Percentiles rank a stretch among this genome's conserved stretches.
Evolutionary conservation across 2,888 invertebrate species (phyloP).

Genomic region (Tubulanus polymorphus): DNA sequence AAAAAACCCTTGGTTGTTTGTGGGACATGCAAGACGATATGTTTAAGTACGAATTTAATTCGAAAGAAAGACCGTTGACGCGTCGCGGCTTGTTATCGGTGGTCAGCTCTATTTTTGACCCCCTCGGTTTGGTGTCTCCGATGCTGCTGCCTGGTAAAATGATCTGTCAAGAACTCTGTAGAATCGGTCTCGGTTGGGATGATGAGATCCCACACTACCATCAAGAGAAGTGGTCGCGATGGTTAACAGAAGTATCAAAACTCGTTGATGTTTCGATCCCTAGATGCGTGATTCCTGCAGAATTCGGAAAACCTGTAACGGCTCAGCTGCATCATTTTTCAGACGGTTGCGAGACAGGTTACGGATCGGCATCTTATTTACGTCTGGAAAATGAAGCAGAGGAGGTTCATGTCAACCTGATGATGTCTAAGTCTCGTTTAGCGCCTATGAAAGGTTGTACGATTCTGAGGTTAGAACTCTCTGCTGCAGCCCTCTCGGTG

Average conservation of each 20-base stretch:
- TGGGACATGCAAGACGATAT: too few relatives aligned
- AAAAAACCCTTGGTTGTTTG: too few relatives aligned
- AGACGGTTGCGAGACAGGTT: conserved; percentile 5
- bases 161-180: conserved; percentile 19
- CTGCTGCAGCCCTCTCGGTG: conserved; percentile 9
- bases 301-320: neutral
- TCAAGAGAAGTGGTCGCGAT: conserved; percentile 15
- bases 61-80: too few relatives aligned
- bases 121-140: conserved; percentile 22
- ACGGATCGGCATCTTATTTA: conserved; percentile 1
- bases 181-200: conserved; percentile 19
- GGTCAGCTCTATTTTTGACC: conserved; percentile 22
- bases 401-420: neutral
- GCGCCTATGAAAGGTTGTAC: conserved; percentile 3
- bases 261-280: conserved; percentile 13
- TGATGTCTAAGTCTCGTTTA: conserved; percentile 7
- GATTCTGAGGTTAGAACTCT: conserved; percentile 5
- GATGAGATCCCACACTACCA: conserved; percentile 11
- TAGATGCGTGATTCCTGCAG: neutral
- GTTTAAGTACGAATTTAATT: too few relatives aligned
- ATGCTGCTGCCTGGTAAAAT: conserved; percentile 15
- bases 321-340: conserved; percentile 6
- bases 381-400: neutral
- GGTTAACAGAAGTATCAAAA: conserved; percentile 14
- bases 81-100: conserved; percentile 18